These are phyloP conservation scores for Micronycteris hirsuta DNA, from an alignment of 2,113 vertebrate genomes.

Conservation along the genomic window DNA sequence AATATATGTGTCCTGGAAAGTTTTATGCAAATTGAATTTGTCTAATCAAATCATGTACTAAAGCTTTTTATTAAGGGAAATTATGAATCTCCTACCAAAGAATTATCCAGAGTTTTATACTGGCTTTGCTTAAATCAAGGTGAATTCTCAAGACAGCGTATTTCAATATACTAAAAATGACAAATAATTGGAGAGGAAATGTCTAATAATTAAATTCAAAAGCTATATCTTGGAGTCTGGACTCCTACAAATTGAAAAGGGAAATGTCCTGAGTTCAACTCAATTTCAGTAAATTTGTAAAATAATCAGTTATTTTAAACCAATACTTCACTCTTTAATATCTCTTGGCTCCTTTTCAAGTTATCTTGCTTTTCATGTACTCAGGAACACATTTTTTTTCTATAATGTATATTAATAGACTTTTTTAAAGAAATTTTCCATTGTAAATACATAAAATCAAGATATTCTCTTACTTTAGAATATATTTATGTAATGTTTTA, in stretches of 20 bases:
- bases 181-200: constrained; percentile 13
- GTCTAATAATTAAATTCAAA: constrained; percentile 30
- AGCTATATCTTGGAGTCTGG: not conserved
- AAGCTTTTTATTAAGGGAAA: constrained; percentile 22
- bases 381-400: not conserved
- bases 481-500: not conserved
- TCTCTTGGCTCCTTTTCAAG: not conserved
- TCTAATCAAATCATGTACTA: not conserved
- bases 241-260: not conserved
- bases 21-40: constrained; percentile 10
- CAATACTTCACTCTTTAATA: not conserved
- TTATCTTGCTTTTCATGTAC: not conserved
- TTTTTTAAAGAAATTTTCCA: not conserved
- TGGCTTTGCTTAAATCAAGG: not conserved
- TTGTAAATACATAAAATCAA: not conserved
- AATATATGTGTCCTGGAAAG: not conserved
- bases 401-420: not conserved
- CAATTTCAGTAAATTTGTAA: not conserved
- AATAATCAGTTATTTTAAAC: constrained; percentile 9
- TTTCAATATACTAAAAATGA: not conserved
- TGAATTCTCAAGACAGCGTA: not conserved
- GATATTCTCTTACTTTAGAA: not conserved
- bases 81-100: constrained; percentile 8
- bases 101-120: not conserved
- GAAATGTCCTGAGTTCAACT: not conserved